Base-by-base conservation (phyloP, 2,888 invertebrate species). In the Ptilodon capucinus region DNA sequence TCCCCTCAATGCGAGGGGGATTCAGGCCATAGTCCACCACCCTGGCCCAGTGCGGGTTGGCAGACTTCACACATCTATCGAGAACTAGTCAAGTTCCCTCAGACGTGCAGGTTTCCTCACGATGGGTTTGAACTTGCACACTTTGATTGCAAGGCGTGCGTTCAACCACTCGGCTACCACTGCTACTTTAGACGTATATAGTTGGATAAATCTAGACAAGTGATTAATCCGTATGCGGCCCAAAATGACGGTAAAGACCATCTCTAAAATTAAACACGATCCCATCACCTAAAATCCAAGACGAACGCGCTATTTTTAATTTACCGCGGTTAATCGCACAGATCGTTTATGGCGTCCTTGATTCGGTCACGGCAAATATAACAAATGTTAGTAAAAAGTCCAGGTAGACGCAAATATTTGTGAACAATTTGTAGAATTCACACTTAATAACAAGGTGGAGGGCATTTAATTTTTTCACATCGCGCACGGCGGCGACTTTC, bases 331-430 rank as follows among this genome's bases (percentile, higher is more conserved):
- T 75, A 84, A 86, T 88, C 80, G 76, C 57, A 67, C 64, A 66
- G 71, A 79, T 67, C 74, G 71, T 82, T 85, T 81, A 82, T 71
- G 72, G 69, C 75, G 74, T 81, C 83, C 80, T 81, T 81, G 81
- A 81, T 82, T 78, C 74, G 58, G 82, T 83, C 82, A 85, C 83
- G 86, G 80, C 76, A 80, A 84, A 86, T 84, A 76, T 81, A 74
- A 80, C 76, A 76, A 81, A 82, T 80, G 78, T 63, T 64, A 52
- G 70, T 74, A 78, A 83, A 87, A 84, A 84, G 82, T 76, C 75
- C 90, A 89, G 90, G 90, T 90, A 90, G 91, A 82, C 81, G 84
- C 89, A 90, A 91, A 91, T 90, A 90, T 91, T 90, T 91, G 87
- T 82, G 89, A 89, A 86, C 88, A 81, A 85, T 89, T 88, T 88